A percentile compares a stretch with the other conserved stretches of the same genome.
phyloP scores from a whole-genome alignment of 2,888 invertebrate genomes.

The Beris chalybata region DNA sequence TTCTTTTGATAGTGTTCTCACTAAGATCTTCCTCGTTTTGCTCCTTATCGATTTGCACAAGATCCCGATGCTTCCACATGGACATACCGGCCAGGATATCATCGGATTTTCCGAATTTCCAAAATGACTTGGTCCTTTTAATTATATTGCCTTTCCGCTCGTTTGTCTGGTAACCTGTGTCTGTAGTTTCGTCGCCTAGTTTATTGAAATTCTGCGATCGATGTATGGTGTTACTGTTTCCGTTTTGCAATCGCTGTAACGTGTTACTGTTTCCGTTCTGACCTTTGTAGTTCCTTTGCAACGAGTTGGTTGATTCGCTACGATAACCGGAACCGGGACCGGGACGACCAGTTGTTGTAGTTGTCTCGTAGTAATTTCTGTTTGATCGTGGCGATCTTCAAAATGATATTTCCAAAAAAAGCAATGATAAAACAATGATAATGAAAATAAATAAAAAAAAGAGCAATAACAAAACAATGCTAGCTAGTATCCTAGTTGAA shows the following conservation, averaged over 20 bases:
- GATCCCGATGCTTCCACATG: conserved; percentile 81
- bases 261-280: conserved; percentile 19
- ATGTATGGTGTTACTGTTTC: conserved; percentile 47
- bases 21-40: conserved; percentile 47
- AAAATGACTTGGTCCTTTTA: conserved; percentile 82
- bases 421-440: conserved; percentile 14
- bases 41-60: conserved; percentile 70
- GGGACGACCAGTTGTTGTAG: conserved; percentile 38
- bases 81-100: conserved; percentile 86
- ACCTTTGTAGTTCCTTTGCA: conserved; percentile 45
- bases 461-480: not conserved
- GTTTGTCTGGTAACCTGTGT: conserved; percentile 48
- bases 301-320: conserved; percentile 29
- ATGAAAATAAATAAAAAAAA: conserved; percentile 12
- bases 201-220: conserved; percentile 44
- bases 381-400: conserved; percentile 27
- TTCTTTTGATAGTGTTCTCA: conserved; percentile 42
- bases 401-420: conserved; percentile 6
- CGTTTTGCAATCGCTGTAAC: conserved; percentile 43
- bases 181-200: conserved; percentile 50
- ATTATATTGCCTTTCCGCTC: conserved; percentile 64
- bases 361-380: conserved; percentile 22
- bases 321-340: conserved; percentile 43
- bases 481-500: not conserved
- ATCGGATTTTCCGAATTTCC: conserved; percentile 77